Conservation (phyloP, 2,797 vertebrate species). For the Atherinosoma microstoma region DNA sequence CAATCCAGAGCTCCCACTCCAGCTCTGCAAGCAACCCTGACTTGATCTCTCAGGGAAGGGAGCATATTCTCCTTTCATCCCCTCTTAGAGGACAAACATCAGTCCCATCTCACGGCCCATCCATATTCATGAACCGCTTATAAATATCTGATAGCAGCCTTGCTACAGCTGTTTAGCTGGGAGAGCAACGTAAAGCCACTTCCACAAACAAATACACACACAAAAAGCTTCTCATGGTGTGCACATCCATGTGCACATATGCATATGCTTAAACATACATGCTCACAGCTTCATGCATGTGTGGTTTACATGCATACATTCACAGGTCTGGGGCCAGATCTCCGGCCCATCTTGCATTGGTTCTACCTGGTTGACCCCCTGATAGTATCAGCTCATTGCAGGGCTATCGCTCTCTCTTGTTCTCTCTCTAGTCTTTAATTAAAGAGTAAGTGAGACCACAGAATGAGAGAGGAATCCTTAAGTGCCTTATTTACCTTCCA, state of each 20-base stretch:
- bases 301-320: constrained; percentile 23
- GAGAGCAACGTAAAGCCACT: constrained; percentile 69
- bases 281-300: constrained; percentile 20
- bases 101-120: constrained; percentile 83
- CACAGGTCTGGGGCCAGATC: constrained; percentile 62
- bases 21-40: constrained; percentile 69
- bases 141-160: constrained; percentile 88
- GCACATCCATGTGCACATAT: constrained; percentile 31
- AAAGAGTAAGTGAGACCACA: constrained; percentile 82
- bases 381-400: constrained; percentile 82
- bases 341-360: constrained; percentile 55
- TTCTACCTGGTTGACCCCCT: constrained; percentile 60
- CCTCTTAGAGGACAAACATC: constrained; percentile 89
- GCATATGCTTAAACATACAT: constrained; percentile 36
- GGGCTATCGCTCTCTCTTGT: constrained; percentile 73
- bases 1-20: constrained; percentile 48
- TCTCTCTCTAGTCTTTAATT: constrained; percentile 78
- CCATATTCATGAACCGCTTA: constrained; percentile 89
- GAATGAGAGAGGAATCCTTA: constrained; percentile 86
- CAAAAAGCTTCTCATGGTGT: constrained; percentile 32
- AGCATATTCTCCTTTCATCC: constrained; percentile 87
- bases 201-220: constrained; percentile 24
- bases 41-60: constrained; percentile 79
- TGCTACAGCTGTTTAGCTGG: constrained; percentile 85
- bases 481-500: constrained; percentile 81